Evolutionary conservation across 2,888 invertebrate species (phyloP), one percentile per base, ranked within the genome.

Genomic region (Coelinius sp.): DNA sequence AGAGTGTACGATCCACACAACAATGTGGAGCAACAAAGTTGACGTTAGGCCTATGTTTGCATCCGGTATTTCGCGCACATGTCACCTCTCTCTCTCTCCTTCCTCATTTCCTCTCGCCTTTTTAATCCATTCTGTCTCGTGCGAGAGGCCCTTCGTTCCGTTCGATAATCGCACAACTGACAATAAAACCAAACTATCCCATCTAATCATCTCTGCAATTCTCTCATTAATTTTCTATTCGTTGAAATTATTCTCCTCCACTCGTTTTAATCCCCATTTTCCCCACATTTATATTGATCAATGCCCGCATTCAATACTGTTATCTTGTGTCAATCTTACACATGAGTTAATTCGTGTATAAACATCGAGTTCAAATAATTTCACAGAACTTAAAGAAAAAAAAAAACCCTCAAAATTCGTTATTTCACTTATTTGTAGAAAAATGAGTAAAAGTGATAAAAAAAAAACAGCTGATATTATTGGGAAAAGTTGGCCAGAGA

Each of bases 21-120:
- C n/a, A 44, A 52, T 70, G 31, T 73, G 25, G 70, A 74, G 44
- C 65, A 69, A 38, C 49, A 65, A 20, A 27, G 25, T 62, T 12
- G 5, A 69, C 44, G 35, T 52, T 49, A 27, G 46, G 62, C 44
- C 56, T 46, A 27, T 71, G 24, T 70, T 53, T 25, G 27, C 59
- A 10, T 59, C 35, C 20, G 35, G 14, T 59, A 35, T 31, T 59
- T 35, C 10, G 35, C 10, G 35, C 59, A 59, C 31, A 35, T 59
- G 20, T 35, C 59, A 49, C 46, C 38, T 68, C 24, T 35, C 35
- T 31, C 25, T n/a, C n/a, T n/a, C n/a, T n/a, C n/a, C n/a, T n/a
- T n/a, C n/a, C n/a, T n/a, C n/a, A n/a, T n/a, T n/a, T n/a, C 46
- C 6, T 14, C 56, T 56, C 5, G 14, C 27, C 7, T 46, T n/a